A percentile compares a stretch with the other conserved stretches of the same genome.
Conservation (phyloP, 2,797 vertebrate species). For the Pseudopleuronectes americanus region DNA sequence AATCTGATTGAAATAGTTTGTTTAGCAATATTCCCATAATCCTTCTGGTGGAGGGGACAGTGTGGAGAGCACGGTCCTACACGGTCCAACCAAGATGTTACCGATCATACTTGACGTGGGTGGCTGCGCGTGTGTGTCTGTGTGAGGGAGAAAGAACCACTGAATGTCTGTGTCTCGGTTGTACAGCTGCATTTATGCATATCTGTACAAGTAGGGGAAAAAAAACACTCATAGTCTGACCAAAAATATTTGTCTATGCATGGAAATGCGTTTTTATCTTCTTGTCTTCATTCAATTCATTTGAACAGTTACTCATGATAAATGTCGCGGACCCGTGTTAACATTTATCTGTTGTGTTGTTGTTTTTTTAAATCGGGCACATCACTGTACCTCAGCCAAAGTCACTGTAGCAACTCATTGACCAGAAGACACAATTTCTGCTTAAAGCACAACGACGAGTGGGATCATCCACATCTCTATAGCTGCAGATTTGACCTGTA, state of each 20-base stretch:
- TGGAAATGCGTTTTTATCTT: slow-evolving; percentile 61
- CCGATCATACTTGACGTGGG: slow-evolving; percentile 42
- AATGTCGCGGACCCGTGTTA: slow-evolving; percentile 24
- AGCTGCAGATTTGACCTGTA: slow-evolving; percentile 53
- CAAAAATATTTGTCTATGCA: slow-evolving; percentile 76
- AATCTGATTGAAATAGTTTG: slow-evolving; percentile 32
- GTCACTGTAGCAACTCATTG: slow-evolving; percentile 70
- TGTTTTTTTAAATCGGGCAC: slow-evolving; percentile 40
- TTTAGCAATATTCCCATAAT: slow-evolving; percentile 64
- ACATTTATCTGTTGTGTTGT: slow-evolving; percentile 44
- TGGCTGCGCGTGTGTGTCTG: background rate
- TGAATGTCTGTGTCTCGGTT: slow-evolving; percentile 68
- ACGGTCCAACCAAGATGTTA: slow-evolving; percentile 34
- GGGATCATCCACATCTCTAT: slow-evolving; percentile 41
- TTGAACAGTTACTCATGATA: slow-evolving; percentile 25
- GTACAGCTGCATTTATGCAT: slow-evolving; percentile 63
- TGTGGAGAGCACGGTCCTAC: slow-evolving; percentile 31
- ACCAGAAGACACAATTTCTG: slow-evolving; percentile 43
- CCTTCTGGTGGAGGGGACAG: slow-evolving; percentile 32
- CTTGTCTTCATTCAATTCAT: slow-evolving; percentile 23
- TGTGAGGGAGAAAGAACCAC: slow-evolving; percentile 34
- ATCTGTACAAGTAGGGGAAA: slow-evolving; percentile 42
- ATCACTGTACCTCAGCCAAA: slow-evolving; percentile 62
- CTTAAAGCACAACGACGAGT: slow-evolving; percentile 69
- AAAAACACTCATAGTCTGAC: slow-evolving; percentile 58